phyloP scores from a whole-genome alignment of 2,888 invertebrate species.

The Cryptocheilus praepositus region DNA sequence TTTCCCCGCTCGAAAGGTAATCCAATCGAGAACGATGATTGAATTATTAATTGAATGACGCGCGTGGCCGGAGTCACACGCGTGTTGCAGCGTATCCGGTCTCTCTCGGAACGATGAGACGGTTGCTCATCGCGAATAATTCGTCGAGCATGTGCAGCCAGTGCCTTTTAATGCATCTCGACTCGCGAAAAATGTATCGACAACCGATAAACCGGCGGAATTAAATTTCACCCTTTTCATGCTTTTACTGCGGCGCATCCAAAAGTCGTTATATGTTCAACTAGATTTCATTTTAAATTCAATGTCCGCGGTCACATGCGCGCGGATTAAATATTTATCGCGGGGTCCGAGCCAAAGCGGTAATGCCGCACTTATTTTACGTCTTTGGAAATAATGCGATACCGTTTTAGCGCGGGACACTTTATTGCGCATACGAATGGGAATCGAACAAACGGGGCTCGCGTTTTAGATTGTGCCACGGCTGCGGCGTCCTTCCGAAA shows the following conservation, averaged over 20 bases:
- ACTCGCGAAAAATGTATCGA: conserved; percentile 38
- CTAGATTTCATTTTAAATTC: conserved; percentile 34
- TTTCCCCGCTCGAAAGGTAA: conserved; percentile 64
- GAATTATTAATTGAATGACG: conserved; percentile 74
- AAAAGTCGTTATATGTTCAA: conserved; percentile 27
- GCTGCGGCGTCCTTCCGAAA: not conserved
- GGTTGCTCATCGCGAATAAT: conserved; percentile 37
- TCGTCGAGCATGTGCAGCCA: conserved; percentile 33
- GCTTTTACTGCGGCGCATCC: conserved; percentile 31
- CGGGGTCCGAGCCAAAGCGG: not conserved
- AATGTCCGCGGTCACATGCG: conserved; percentile 5
- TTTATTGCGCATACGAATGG: conserved; percentile 14
- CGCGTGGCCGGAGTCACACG: conserved; percentile 64
- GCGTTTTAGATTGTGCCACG: no score
- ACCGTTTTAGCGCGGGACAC: not conserved
- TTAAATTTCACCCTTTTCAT: conserved; percentile 38
- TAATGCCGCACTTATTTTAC: not conserved
- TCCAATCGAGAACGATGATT: conserved; percentile 72
- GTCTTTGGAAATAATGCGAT: no score
- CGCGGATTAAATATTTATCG: conserved; percentile 35
- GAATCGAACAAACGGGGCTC: no score
- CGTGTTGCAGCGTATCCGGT: conserved; percentile 40
- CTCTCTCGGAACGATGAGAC: conserved; percentile 33
- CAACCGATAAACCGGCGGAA: conserved; percentile 37
- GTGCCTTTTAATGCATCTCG: conserved; percentile 41